A percentile compares a stretch with the other conserved stretches of the same genome.
These are phyloP conservation scores for Calosoma granatense DNA, from an alignment of 1,140 invertebrate species.

Conservation along the genomic window DNA sequence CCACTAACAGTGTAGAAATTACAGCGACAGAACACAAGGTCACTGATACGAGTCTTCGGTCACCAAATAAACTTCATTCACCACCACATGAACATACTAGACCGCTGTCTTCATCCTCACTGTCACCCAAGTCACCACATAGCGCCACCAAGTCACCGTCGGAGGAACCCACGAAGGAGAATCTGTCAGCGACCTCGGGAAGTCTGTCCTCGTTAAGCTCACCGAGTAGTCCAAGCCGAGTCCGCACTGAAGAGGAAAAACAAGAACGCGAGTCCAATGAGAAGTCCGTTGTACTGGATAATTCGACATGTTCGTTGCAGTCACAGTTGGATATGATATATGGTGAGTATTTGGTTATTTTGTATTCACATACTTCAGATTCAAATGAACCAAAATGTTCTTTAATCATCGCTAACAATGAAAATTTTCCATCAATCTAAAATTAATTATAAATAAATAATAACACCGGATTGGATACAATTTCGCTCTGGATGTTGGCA, in stretches of 20 bases:
- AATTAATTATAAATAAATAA: no score
- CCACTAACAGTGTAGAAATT: constrained; percentile 27
- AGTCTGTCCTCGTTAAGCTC: constrained; percentile 32
- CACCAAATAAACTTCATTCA: constrained; percentile 32
- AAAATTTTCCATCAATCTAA: no score
- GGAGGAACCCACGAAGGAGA: constrained; percentile 27
- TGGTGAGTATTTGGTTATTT: background rate
- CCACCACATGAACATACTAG: constrained; percentile 16
- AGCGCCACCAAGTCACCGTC: constrained; percentile 13
- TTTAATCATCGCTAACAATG: no score
- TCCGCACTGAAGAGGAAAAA: constrained; percentile 41
- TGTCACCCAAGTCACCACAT: constrained; percentile 14
- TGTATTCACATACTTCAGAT: no score
- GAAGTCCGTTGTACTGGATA: constrained; percentile 33
- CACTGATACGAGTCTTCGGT: constrained; percentile 9
- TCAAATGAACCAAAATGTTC: no score
- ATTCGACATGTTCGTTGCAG: background rate
- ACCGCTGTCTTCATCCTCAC: constrained; percentile 8
- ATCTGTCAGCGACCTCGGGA: constrained; percentile 35
- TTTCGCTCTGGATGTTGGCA: no score
- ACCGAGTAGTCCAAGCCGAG: constrained; percentile 36
- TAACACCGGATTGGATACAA: no score
- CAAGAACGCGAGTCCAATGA: constrained; percentile 42
- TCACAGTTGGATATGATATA: background rate
- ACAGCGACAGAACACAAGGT: constrained; percentile 28